Conservation (phyloP, 2,113 vertebrate genomes). For the Meles meles region DNA sequence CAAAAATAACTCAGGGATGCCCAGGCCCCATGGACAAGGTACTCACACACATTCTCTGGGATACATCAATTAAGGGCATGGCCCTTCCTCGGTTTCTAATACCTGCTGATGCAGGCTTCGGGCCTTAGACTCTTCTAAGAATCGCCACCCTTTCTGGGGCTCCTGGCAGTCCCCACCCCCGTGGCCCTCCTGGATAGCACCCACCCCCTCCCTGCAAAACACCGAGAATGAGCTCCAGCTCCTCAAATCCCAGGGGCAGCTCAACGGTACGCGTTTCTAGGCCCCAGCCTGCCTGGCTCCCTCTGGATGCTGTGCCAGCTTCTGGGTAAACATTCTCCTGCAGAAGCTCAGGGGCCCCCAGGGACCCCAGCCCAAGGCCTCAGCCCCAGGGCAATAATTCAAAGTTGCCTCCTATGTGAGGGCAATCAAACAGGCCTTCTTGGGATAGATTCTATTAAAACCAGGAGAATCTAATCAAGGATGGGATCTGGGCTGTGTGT, state of each 20-base stretch:
- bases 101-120: neutral
- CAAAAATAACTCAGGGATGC: fast-evolving
- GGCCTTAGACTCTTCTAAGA: neutral
- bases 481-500: neutral
- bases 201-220: fast-evolving
- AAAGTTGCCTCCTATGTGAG: neutral
- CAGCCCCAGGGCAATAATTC: neutral
- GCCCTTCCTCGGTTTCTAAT: fast-evolving
- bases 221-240: neutral
- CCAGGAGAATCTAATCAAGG: neutral
- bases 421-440: neutral
- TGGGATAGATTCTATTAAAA: neutral
- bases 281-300: neutral
- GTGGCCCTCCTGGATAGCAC: fast-evolving
- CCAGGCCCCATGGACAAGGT: fast-evolving
- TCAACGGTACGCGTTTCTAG: neutral
- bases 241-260: neutral
- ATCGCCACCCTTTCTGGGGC: neutral
- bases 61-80: fast-evolving
- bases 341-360: neutral
- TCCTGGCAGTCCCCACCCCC: neutral
- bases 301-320: neutral
- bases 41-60: fast-evolving
- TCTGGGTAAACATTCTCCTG: neutral
- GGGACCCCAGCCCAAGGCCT: neutral